Conservation (phyloP, 2,113 vertebrate species). For the Odobenus rosmarus region DNA sequence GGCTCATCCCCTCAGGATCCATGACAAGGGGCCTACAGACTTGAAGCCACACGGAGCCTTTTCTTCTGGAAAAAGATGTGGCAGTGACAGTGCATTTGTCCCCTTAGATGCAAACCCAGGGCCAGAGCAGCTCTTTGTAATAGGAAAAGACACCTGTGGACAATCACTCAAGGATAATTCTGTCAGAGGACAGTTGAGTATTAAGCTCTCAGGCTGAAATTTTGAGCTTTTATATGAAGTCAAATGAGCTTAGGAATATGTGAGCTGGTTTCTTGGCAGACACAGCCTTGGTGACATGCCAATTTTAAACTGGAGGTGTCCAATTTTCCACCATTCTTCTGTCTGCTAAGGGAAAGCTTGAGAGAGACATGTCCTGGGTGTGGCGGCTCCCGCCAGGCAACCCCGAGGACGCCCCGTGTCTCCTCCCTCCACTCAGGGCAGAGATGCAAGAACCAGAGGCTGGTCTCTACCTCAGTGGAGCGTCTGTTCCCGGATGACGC, state of each 20-base stretch:
- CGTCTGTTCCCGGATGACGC: not conserved
- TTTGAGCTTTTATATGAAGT: not conserved
- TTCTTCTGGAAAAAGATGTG: not conserved
- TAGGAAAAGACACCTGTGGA: not conserved
- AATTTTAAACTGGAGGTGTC: not conserved
- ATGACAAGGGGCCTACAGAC: not conserved
- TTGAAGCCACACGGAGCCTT: not conserved
- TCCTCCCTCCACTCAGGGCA: rapidly evolving
- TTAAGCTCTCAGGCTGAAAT: not conserved
- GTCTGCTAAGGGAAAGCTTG: rapidly evolving
- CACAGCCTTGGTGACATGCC: not conserved
- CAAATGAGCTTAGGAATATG: not conserved
- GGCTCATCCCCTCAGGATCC: not conserved
- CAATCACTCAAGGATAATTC: not conserved
- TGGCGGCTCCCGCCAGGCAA: not conserved
- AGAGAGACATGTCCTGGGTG: rapidly evolving
- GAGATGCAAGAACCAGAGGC: not conserved
- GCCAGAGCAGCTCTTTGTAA: not conserved
- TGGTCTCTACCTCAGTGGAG: not conserved
- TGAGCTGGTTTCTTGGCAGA: not conserved
- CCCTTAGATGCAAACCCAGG: not conserved
- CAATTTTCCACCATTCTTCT: not conserved
- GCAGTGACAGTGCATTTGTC: not conserved
- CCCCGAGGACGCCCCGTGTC: rapidly evolving
- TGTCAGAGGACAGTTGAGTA: not conserved